phyloP scores from a whole-genome alignment of 2,113 vertebrate genomes.

The Empidonax traillii region DNA sequence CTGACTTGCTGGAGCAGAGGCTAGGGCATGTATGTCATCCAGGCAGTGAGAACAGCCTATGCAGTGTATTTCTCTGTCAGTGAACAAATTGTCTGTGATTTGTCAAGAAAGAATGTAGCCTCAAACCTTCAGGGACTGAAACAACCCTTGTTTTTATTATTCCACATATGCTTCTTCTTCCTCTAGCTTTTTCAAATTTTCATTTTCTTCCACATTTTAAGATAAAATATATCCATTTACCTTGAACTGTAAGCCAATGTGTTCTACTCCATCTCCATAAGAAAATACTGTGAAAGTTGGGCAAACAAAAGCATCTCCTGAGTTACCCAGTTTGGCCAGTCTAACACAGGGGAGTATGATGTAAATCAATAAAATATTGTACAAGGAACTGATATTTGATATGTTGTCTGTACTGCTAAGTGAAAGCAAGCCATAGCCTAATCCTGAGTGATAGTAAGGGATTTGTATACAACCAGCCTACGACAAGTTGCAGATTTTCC shows the following conservation, averaged over 20 bases:
- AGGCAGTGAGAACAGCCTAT: not conserved
- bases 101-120: not conserved
- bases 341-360: not conserved
- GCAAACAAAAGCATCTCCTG: not conserved
- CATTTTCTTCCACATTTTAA: not conserved
- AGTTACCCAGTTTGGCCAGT: not conserved
- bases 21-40: not conserved
- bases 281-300: not conserved
- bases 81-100: not conserved
- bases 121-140: conserved; percentile 1
- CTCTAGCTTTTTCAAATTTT: not conserved
- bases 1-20: conserved; percentile 13
- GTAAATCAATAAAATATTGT: not conserved
- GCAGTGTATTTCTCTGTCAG: not conserved
- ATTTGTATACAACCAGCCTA: not conserved
- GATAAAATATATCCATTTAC: not conserved
- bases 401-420: not conserved
- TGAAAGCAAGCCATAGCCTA: not conserved
- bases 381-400: not conserved
- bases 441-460: not conserved
- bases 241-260: not conserved
- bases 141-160: not conserved
- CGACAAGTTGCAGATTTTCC: not conserved
- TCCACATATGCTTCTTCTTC: not conserved
- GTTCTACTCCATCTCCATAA: not conserved